A percentile compares a stretch with the other conserved stretches of the same genome.
phyloP scores from a whole-genome alignment of 2,888 invertebrate genomes.

The Arctia plantaginis region DNA sequence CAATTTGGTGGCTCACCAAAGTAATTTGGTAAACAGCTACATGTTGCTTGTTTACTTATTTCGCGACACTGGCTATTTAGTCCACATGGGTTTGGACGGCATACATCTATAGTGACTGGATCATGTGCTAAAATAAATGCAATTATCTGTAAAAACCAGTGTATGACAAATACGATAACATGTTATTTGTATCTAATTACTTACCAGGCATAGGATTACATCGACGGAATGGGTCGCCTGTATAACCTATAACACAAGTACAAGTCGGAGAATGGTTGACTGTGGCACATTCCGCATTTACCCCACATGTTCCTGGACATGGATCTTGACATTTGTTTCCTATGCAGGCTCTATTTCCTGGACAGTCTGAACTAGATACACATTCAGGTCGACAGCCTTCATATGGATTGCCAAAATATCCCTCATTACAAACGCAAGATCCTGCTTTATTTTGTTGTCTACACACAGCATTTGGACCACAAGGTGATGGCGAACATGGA shows the following conservation, averaged over 20 bases:
- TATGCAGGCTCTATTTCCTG: constrained; percentile 90
- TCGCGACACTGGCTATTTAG: constrained; percentile 92
- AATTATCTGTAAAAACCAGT: neutral
- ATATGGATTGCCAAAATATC: constrained; percentile 92
- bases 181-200: constrained; percentile 44
- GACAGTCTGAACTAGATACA: constrained; percentile 90
- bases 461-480: constrained; percentile 90
- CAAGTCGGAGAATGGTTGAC: constrained; percentile 91
- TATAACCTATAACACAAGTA: constrained; percentile 88
- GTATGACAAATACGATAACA: neutral
- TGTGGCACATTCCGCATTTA: constrained; percentile 90
- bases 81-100: constrained; percentile 90
- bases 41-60: constrained; percentile 90
- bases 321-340: constrained; percentile 91
- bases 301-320: constrained; percentile 91
- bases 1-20: constrained; percentile 90
- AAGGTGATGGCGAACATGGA: constrained; percentile 90
- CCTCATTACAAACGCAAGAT: constrained; percentile 89
- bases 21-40: constrained; percentile 89
- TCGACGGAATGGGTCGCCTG: constrained; percentile 87
- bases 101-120: constrained; percentile 77
- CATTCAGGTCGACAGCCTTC: constrained; percentile 93
- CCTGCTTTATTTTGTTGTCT: constrained; percentile 89
- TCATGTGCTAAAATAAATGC: constrained; percentile 72
- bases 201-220: constrained; percentile 79